A percentile compares a stretch with the other conserved stretches of the same genome.
These are phyloP conservation scores for Dryobates pubescens DNA, from an alignment of 2,797 vertebrate species.

Conservation along the genomic window DNA sequence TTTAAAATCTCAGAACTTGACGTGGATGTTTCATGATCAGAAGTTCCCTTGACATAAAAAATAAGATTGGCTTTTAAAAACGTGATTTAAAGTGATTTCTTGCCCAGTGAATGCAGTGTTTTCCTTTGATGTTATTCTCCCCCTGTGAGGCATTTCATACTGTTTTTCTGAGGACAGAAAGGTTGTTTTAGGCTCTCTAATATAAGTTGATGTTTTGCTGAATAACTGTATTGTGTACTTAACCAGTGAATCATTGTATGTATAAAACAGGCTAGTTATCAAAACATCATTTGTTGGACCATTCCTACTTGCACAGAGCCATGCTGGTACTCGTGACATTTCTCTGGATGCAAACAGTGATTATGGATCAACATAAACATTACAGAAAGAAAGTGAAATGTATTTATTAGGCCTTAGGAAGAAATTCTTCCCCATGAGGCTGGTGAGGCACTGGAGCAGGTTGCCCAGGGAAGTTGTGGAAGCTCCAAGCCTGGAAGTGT, in stretches of 20 bases:
- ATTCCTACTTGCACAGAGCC: not conserved
- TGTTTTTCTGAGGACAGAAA: slow-evolving; percentile 31
- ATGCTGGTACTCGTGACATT: not conserved
- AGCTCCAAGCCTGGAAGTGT: too few species aligned
- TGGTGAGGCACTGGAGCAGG: too few species aligned
- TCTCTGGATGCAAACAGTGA: not conserved
- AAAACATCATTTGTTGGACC: slow-evolving; percentile 35
- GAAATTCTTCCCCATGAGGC: too few species aligned
- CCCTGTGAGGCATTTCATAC: not conserved
- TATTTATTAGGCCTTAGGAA: not conserved
- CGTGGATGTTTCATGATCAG: not conserved
- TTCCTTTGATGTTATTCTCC: not conserved
- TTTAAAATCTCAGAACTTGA: not conserved
- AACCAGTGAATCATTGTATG: slow-evolving; percentile 21
- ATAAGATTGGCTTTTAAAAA: not conserved
- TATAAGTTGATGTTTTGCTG: slow-evolving; percentile 31
- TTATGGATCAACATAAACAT: not conserved
- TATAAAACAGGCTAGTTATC: slow-evolving; percentile 32
- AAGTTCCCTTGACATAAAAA: not conserved
- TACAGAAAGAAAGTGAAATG: not conserved
- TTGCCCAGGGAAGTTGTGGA: too few species aligned
- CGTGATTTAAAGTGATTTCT: not conserved
- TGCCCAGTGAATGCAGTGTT: not conserved
- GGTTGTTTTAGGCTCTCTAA: slow-evolving; percentile 41
- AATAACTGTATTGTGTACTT: slow-evolving; percentile 42